These are phyloP conservation scores for Alcedo atthis DNA, from an alignment of 2,797 vertebrate genomes.

Conservation along the genomic window DNA sequence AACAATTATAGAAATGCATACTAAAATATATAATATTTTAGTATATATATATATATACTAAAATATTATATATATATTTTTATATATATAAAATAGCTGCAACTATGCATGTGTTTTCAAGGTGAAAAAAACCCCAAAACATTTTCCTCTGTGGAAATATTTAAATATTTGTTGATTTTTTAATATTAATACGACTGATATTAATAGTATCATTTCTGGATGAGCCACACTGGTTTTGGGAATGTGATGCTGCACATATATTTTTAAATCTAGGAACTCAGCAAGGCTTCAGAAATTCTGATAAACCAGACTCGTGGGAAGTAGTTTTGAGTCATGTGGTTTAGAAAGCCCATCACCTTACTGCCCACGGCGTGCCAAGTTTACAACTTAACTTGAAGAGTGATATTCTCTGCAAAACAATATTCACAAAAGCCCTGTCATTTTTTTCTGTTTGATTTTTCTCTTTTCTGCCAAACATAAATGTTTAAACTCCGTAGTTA, in stretches of 20 bases:
- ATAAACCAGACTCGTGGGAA: neutral
- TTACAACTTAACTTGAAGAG: neutral
- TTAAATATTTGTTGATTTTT: neutral
- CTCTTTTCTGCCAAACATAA: neutral
- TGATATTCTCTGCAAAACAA: neutral
- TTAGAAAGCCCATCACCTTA: neutral
- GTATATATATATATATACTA: too few relatives aligned
- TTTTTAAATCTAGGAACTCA: neutral
- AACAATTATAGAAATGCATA: neutral
- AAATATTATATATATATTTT: too few relatives aligned
- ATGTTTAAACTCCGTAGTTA: neutral
- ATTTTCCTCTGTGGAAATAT: neutral
- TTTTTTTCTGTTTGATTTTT: neutral
- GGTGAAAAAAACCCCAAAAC: neutral
- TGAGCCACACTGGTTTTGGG: neutral
- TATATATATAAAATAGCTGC: neutral
- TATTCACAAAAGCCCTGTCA: neutral
- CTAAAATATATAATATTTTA: neutral
- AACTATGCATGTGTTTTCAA: neutral
- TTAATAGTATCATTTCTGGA: neutral
- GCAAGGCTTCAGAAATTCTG: neutral
- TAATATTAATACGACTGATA: too few relatives aligned
- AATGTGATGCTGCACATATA: neutral
- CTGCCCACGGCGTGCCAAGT: neutral
- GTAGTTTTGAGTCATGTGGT: neutral